Evolutionary conservation across 2,113 vertebrate genomes (phyloP).

Genomic region (Hydrochoerus hydrochaeris): DNA sequence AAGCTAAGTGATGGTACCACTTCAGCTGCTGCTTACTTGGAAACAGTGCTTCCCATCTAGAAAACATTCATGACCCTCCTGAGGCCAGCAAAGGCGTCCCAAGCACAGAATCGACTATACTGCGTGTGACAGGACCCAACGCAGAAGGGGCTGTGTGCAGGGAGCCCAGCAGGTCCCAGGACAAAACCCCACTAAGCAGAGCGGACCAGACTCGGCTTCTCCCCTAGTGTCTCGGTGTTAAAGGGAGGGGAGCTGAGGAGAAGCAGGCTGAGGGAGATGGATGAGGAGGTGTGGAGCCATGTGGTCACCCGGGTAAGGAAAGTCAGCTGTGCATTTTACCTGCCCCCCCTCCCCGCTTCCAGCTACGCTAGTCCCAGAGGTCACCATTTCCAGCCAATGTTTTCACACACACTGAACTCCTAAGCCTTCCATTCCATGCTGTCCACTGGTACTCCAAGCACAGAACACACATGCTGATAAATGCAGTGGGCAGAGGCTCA

Average conservation of each 20-base stretch:
- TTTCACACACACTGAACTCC: neutral
- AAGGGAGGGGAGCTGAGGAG: neutral
- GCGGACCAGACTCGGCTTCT: neutral
- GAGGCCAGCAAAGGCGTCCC: neutral
- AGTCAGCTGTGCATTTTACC: neutral
- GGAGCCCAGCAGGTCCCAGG: no score
- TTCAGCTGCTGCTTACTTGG: neutral
- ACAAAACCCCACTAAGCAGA: neutral
- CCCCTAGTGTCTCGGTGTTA: neutral
- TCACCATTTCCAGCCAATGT: neutral
- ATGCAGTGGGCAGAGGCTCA: neutral
- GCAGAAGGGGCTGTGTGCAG: rapidly evolving
- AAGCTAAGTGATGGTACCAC: neutral
- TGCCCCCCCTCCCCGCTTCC: no score
- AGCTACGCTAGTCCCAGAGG: no score
- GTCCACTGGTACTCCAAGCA: neutral
- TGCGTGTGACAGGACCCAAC: neutral
- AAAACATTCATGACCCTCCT: neutral
- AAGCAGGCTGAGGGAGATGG: neutral
- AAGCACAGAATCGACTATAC: neutral
- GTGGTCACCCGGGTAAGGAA: neutral
- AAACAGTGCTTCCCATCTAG: neutral
- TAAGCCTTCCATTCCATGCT: neutral
- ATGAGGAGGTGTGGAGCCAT: neutral
- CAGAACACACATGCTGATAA: neutral